These are phyloP conservation scores for Smutsia gigantea DNA, from an alignment of 2,797 vertebrate genomes.

Conservation along the genomic window DNA sequence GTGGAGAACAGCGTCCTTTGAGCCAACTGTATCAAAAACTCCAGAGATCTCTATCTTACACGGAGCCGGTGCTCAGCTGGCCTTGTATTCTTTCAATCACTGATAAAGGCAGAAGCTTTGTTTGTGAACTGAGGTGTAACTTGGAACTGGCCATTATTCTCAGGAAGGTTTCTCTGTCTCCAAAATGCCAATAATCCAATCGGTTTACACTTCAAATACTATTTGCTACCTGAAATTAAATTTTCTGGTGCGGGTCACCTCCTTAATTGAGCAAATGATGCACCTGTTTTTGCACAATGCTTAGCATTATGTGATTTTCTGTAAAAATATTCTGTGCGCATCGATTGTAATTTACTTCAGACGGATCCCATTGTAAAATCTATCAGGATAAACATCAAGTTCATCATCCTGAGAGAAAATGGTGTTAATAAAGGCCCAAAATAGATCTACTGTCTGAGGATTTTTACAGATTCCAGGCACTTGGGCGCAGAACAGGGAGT, in stretches of 20 bases:
- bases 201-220: not conserved
- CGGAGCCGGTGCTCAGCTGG: too few relatives aligned
- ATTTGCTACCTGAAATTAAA: not conserved
- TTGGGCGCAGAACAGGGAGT: not conserved
- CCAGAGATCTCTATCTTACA: not conserved
- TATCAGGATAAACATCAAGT: not conserved
- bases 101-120: not conserved
- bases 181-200: not conserved
- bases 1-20: not conserved
- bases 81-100: not conserved
- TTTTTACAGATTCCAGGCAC: not conserved
- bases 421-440: not conserved
- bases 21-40: not conserved
- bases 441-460: not conserved
- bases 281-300: not conserved
- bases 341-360: not conserved
- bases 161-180: not conserved
- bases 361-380: not conserved
- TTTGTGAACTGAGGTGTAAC: not conserved
- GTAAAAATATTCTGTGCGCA: not conserved
- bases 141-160: not conserved
- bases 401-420: not conserved
- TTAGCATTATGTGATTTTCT: not conserved
- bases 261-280: not conserved
- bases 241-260: not conserved